Conservation (phyloP, 2,888 invertebrate species). For the Anthoptus insignis region DNA sequence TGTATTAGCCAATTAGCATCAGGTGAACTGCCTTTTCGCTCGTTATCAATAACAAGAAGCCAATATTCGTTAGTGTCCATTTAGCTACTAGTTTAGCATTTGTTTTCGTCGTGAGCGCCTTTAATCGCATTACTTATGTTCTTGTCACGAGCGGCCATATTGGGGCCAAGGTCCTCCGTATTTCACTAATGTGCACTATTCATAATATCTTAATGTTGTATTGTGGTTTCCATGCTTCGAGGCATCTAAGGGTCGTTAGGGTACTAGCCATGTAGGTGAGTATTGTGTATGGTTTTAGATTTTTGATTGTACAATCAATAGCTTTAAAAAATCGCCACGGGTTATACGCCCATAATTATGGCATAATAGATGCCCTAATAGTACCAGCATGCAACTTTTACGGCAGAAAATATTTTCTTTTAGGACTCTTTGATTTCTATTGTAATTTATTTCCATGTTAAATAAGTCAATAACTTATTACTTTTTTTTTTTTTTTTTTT, state of each 20-base stretch:
- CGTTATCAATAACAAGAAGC: conserved; percentile 6
- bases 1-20: neutral
- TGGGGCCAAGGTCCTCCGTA: conserved; percentile 69
- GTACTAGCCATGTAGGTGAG: too few relatives aligned
- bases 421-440: too few relatives aligned
- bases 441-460: too few relatives aligned
- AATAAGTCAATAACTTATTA: too few relatives aligned
- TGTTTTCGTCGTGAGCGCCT: conserved; percentile 51
- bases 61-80: conserved; percentile 24
- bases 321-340: too few relatives aligned
- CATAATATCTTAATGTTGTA: conserved; percentile 50
- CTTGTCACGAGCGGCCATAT: conserved; percentile 66
- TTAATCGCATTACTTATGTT: conserved; percentile 63
- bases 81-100: conserved; percentile 24
- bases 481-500: too few relatives aligned
- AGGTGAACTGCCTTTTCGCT: neutral
- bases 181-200: conserved; percentile 66
- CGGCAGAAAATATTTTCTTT: too few relatives aligned
- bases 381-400: too few relatives aligned
- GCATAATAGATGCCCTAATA: too few relatives aligned
- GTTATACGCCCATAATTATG: too few relatives aligned
- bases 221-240: conserved; percentile 4
- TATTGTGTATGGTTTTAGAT: too few relatives aligned
- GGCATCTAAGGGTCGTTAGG: conserved; percentile 10
- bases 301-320: too few relatives aligned